Percentiles rank a stretch among this genome's conserved stretches.
phyloP scores from a whole-genome alignment of 2,888 invertebrate species.

The Clitarchus hookeri region DNA sequence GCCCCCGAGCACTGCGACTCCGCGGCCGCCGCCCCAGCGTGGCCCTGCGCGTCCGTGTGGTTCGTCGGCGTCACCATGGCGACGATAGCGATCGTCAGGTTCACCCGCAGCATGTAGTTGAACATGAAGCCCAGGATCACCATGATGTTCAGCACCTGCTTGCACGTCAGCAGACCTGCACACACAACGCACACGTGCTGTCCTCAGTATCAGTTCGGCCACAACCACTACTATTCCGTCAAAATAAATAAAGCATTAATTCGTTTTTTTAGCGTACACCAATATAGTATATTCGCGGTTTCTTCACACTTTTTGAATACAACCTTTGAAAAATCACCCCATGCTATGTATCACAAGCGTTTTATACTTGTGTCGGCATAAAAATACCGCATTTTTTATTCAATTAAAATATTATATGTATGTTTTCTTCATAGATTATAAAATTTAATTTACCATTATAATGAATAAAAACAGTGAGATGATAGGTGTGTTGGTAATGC shows the following conservation, averaged over 20 bases:
- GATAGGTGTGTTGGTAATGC: too few relatives aligned
- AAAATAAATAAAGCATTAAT: neutral
- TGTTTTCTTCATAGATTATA: too few relatives aligned
- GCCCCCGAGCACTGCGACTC: conserved; percentile 1
- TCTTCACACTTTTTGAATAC: neutral
- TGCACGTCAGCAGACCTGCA: conserved; percentile 74
- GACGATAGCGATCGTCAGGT: conserved; percentile 84
- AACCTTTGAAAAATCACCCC: too few relatives aligned
- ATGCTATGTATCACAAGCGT: too few relatives aligned
- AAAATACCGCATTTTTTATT: too few relatives aligned
- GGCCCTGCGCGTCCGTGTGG: conserved; percentile 46
- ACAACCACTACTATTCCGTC: neutral
- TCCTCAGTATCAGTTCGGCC: neutral
- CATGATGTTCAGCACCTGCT: conserved; percentile 80
- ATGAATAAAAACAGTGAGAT: too few relatives aligned
- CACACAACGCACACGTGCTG: neutral
- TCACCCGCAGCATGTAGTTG: conserved; percentile 86
- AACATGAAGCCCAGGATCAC: conserved; percentile 87
- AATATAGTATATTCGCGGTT: neutral
- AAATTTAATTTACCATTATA: too few relatives aligned
- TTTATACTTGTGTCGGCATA: too few relatives aligned
- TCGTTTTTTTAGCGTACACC: neutral
- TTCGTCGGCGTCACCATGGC: conserved; percentile 67
- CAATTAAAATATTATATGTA: too few relatives aligned
- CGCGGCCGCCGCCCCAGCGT: neutral